Evolutionary conservation across 2,113 vertebrate genomes (phyloP).

Genomic region (Mus pahari): DNA sequence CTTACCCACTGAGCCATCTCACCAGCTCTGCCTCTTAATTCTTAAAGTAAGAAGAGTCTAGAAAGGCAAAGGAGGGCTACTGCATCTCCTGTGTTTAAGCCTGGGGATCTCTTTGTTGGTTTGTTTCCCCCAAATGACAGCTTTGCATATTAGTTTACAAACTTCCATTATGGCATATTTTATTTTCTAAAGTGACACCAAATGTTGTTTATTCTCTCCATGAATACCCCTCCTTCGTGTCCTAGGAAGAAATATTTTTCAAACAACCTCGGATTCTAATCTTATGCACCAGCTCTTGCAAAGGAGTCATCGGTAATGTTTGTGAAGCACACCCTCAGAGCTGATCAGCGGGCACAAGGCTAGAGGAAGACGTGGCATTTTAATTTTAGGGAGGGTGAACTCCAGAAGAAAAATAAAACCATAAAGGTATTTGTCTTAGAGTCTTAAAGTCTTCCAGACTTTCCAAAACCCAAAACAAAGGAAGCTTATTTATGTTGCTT

Average conservation of each 20-base stretch:
- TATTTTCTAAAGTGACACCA: slow-evolving; percentile 9
- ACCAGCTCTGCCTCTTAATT: background rate
- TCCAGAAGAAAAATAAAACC: slow-evolving; percentile 51
- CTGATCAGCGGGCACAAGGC: slow-evolving; percentile 29
- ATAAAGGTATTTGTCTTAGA: slow-evolving; percentile 15
- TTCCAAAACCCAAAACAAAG: background rate
- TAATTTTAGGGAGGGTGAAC: slow-evolving; percentile 18
- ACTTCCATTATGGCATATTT: background rate
- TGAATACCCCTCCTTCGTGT: background rate
- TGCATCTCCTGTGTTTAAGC: background rate
- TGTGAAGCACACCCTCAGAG: slow-evolving; percentile 64
- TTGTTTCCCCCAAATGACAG: background rate
- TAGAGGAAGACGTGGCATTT: slow-evolving; percentile 35
- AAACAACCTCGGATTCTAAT: background rate
- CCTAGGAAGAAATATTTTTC: slow-evolving; percentile 41
- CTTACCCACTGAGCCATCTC: no score
- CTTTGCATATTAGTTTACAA: background rate
- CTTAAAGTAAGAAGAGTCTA: background rate
- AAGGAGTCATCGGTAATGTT: background rate
- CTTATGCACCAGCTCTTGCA: background rate
- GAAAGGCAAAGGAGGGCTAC: background rate
- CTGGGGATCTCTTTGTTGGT: background rate
- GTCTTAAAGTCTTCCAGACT: background rate
- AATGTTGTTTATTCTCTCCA: slow-evolving; percentile 2
- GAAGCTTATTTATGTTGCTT: background rate